Evolutionary conservation across 2,113 vertebrate genomes (phyloP), one percentile per base, ranked within the genome.

Genomic region (Tylochromis polylepis): DNA sequence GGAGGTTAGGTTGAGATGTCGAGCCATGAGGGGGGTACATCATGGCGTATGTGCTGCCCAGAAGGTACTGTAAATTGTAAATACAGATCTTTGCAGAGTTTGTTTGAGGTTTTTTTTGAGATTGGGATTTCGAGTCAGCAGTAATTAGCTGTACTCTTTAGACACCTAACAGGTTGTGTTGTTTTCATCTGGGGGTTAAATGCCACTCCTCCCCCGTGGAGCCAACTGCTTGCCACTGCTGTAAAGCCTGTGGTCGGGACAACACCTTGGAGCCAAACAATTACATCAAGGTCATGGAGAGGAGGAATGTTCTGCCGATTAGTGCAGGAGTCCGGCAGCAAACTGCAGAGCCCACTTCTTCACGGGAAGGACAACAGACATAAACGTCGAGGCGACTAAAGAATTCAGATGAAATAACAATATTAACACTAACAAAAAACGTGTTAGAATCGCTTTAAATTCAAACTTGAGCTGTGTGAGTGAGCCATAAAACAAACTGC

Each of bases 261-360:
- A 84, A 94, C 93, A 87, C 95, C 93, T 94, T 9, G 31, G 85
- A 95, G 94, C 91, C 95, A 93, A 90, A 92, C 94, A 92, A 95
- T 95, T 95, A 93, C 92, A 93, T 59, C 91, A 93, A 95, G 95
- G 95, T 95, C 95, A 93, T 92, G 94, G 92, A 95, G 93, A 95
- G 82, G 86, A 94, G 94, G 93, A 95, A 95, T 96, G 93, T 87
- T 82, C 70, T 65, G 70, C 82, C 87, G 93, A 95, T 96, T 95
- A 94, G 88, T 59, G 89, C 83, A 22, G 81, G 72, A 80, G 82
- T 87, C 84, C 85, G 9, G 87, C 87, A 60, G 89, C 75, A 65
- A 38, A 87, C 90, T 81, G 88, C 85, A 58, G 85, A 84, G 80
- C 38, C 27, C 38, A 31, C 24, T 49, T 14, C 14, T 41, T 8